Conservation (phyloP, 2,797 vertebrate genomes). For the Threskiornis aethiopicus region DNA sequence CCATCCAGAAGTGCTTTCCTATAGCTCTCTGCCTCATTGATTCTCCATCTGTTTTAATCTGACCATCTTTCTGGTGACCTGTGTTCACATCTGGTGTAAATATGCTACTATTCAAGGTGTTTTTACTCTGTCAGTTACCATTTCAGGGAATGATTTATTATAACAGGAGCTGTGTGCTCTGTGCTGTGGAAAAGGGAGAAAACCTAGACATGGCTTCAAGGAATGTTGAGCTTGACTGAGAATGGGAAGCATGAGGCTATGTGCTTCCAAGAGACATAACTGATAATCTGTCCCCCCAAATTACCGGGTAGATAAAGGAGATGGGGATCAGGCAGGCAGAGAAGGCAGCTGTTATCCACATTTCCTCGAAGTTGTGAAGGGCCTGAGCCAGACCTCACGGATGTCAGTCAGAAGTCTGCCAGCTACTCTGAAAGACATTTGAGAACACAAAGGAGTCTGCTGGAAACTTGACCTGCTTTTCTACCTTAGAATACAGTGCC, state of each 20-base stretch:
- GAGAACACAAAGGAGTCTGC: background rate
- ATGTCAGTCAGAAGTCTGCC: background rate
- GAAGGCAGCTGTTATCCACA: background rate
- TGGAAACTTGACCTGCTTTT: background rate
- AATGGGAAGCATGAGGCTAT: background rate
- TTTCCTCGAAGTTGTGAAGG: background rate
- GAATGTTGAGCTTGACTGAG: background rate
- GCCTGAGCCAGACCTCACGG: fast-evolving
- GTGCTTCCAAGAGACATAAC: background rate
- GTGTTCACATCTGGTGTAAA: conserved; percentile 47
- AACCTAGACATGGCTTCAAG: background rate
- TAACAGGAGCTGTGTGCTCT: background rate
- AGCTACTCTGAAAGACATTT: background rate
- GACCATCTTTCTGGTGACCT: conserved; percentile 53
- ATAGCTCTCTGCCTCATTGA: conserved; percentile 38
- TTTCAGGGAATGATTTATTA: conserved; percentile 12
- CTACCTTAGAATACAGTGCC: background rate
- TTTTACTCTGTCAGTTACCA: conserved; percentile 7
- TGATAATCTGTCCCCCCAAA: background rate
- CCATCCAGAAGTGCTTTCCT: conserved; percentile 7
- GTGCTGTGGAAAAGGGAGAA: background rate
- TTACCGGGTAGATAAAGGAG: background rate
- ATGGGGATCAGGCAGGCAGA: background rate
- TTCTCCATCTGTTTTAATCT: conserved; percentile 55
- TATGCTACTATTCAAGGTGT: conserved; percentile 23